A percentile compares a stretch with the other conserved stretches of the same genome.
Conservation (phyloP, 2,888 invertebrate species). For the Harpalus rufipes region DNA sequence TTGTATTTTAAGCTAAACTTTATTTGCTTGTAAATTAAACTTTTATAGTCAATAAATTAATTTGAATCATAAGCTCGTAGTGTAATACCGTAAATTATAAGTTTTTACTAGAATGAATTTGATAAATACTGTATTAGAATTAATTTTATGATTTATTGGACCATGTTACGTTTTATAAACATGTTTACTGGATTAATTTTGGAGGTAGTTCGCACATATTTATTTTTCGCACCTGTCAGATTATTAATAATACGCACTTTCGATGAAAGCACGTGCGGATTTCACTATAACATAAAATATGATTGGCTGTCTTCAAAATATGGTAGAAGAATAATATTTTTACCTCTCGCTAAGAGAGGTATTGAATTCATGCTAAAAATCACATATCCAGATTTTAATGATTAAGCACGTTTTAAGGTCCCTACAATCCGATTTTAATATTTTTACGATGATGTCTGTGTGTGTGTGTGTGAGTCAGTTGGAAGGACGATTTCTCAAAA, state of each 20-base stretch:
- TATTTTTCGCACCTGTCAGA: background rate
- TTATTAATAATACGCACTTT: background rate
- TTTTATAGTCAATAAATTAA: conserved; percentile 1
- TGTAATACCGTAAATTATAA: background rate
- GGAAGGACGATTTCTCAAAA: too few relatives aligned
- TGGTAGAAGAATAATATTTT: too few relatives aligned
- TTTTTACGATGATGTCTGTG: too few relatives aligned
- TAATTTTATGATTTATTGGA: background rate
- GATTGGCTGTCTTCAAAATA: too few relatives aligned
- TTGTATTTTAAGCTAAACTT: conserved; percentile 2
- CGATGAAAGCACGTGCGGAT: background rate
- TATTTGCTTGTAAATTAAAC: background rate
- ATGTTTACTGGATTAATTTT: background rate
- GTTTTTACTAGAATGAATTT: background rate
- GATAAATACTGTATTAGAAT: background rate
- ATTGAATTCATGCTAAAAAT: too few relatives aligned
- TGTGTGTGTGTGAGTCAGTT: too few relatives aligned
- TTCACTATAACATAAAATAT: background rate
- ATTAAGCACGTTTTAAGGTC: too few relatives aligned
- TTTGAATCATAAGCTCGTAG: background rate
- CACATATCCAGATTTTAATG: too few relatives aligned
- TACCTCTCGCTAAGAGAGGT: too few relatives aligned
- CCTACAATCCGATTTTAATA: too few relatives aligned
- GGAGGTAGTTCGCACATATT: background rate
- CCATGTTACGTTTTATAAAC: background rate